A percentile compares a stretch with the other conserved stretches of the same genome.
Conservation (phyloP, 2,113 vertebrate species). For the Corydoras sp. region DNA sequence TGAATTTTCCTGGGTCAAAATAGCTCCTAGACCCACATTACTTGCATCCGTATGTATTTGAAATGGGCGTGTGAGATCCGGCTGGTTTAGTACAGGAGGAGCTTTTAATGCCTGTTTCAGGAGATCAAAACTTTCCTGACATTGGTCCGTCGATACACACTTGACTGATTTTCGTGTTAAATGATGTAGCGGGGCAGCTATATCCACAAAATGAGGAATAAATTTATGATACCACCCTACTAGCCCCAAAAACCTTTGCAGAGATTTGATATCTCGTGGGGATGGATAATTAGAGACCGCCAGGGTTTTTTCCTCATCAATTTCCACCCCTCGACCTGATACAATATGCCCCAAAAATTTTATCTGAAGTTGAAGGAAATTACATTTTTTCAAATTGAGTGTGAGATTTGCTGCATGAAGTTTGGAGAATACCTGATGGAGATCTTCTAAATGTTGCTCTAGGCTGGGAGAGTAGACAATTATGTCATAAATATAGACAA, state of each 20-base stretch:
- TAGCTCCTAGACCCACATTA: no score
- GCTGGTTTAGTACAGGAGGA: no score
- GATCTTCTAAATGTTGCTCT: no score
- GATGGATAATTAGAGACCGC: neutral
- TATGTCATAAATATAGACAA: no score
- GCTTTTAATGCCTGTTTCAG: no score
- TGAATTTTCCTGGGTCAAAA: no score
- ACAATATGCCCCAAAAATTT: neutral
- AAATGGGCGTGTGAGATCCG: no score
- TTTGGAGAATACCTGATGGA: no score
- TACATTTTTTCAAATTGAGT: slow-evolving; percentile 12
- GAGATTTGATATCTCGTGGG: neutral
- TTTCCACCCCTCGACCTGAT: neutral
- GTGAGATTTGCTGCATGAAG: neutral
- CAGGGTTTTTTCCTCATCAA: neutral
- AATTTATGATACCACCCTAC: neutral
- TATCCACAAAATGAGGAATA: neutral
- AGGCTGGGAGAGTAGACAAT: no score
- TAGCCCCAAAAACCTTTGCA: neutral
- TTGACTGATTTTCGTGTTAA: no score
- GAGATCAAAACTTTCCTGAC: neutral
- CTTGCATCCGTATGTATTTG: no score
- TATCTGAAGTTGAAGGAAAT: neutral
- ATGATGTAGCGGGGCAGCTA: slow-evolving; percentile 4
- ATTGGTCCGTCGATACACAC: neutral